Conservation (phyloP, 2,113 vertebrate species). For the Tachysurus vachellii region DNA sequence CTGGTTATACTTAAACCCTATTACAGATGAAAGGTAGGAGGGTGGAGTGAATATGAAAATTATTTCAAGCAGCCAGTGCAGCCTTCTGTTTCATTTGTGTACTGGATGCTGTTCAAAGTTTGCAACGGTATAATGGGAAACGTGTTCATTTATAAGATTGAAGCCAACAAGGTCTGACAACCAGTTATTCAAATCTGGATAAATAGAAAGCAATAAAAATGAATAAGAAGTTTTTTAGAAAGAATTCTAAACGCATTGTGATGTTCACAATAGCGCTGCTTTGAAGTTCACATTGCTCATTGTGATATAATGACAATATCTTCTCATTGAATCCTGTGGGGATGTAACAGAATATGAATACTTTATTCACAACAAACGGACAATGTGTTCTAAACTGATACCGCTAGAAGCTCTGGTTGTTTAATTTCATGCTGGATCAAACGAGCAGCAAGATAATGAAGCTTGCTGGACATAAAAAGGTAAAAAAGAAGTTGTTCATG, state of each 20-base stretch:
- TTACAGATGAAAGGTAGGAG: background rate
- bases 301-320: background rate
- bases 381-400: background rate
- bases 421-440: background rate
- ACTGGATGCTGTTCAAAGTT: background rate
- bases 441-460: background rate
- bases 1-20: background rate
- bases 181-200: background rate
- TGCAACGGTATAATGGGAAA: background rate
- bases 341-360: background rate
- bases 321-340: background rate
- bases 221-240: no score
- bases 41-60: background rate
- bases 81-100: background rate
- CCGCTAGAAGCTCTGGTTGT: background rate
- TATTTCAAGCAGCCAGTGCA: background rate
- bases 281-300: conserved; percentile 7
- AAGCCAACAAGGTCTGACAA: background rate
- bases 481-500: background rate
- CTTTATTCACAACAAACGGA: background rate
- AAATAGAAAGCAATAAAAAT: background rate
- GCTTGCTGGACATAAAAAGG: background rate
- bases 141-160: background rate
- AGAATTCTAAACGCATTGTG: background rate
- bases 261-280: background rate